A percentile compares a stretch with the other conserved stretches of the same genome.
phyloP scores from a whole-genome alignment of 2,888 invertebrate species.

The Loripinus fragilis region DNA sequence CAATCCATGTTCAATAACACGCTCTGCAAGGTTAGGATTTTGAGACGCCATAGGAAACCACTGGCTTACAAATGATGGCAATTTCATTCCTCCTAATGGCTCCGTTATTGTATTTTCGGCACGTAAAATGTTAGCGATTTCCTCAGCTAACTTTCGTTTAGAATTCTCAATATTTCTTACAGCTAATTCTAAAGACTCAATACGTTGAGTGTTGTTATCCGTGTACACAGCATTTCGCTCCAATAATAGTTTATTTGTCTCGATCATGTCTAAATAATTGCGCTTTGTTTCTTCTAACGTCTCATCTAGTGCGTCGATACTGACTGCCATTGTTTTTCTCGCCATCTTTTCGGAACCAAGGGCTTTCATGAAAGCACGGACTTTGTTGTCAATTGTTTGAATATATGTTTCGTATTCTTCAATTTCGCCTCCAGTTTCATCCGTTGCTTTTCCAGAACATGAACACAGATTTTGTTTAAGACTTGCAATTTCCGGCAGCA shows the following conservation, averaged over 20 bases:
- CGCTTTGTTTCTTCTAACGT: background rate
- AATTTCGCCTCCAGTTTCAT: background rate
- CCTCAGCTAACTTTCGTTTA: background rate
- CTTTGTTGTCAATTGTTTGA: background rate
- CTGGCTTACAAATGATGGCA: constrained; percentile 39
- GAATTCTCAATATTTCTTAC: background rate
- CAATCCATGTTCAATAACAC: constrained; percentile 31
- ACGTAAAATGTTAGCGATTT: background rate
- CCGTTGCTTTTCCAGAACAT: background rate
- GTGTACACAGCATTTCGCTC: background rate
- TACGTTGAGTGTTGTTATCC: background rate
- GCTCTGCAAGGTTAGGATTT: constrained; percentile 1
- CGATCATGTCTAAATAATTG: background rate
- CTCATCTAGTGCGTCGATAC: background rate
- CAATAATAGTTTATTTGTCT: background rate
- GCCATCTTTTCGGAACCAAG: background rate
- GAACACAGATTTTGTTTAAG: background rate
- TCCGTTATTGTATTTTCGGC: background rate
- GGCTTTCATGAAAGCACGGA: background rate
- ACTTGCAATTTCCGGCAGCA: background rate
- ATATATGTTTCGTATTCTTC: no score
- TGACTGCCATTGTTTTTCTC: background rate
- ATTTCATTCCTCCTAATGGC: background rate
- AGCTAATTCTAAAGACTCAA: background rate
- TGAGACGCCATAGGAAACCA: constrained; percentile 47